phyloP scores from a whole-genome alignment of 2,113 vertebrate species.

The Dascyllus trimaculatus region DNA sequence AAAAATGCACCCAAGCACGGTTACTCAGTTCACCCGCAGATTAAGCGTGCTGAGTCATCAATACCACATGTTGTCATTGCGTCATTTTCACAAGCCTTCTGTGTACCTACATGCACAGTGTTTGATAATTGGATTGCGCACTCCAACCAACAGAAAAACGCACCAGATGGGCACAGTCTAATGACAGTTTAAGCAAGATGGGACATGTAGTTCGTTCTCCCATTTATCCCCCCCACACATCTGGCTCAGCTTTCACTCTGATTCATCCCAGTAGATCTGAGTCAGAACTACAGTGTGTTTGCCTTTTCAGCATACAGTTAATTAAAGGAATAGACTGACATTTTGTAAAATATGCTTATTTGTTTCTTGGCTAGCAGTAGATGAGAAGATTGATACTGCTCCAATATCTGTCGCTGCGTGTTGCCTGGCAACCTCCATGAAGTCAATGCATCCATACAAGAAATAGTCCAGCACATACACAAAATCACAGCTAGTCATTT shows the following conservation, averaged over 20 bases:
- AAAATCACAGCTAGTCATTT: background rate
- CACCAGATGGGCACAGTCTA: constrained; percentile 43
- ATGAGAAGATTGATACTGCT: background rate
- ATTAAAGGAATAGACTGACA: constrained; percentile 1
- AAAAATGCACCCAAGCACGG: background rate
- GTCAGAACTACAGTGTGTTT: constrained; percentile 11
- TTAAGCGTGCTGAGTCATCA: constrained; percentile 9
- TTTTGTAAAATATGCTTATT: background rate
- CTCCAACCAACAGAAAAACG: constrained; percentile 3
- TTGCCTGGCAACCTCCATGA: background rate
- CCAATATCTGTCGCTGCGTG: background rate
- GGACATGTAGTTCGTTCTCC: constrained; percentile 43
- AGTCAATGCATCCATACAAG: background rate
- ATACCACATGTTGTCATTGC: background rate
- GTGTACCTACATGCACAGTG: constrained; percentile 3
- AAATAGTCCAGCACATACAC: background rate
- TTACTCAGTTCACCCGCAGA: background rate
- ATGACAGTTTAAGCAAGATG: constrained; percentile 49
- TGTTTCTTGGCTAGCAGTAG: background rate
- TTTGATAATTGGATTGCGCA: constrained; percentile 27
- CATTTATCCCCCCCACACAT: constrained; percentile 57
- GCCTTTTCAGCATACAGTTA: background rate
- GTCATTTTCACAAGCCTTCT: constrained; percentile 31
- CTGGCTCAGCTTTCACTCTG: constrained; percentile 40
- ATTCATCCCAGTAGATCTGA: constrained; percentile 43